Evolutionary conservation across 2,888 invertebrate species (phyloP).

Genomic region (Hydrotaea cyrtoneurina): DNA sequence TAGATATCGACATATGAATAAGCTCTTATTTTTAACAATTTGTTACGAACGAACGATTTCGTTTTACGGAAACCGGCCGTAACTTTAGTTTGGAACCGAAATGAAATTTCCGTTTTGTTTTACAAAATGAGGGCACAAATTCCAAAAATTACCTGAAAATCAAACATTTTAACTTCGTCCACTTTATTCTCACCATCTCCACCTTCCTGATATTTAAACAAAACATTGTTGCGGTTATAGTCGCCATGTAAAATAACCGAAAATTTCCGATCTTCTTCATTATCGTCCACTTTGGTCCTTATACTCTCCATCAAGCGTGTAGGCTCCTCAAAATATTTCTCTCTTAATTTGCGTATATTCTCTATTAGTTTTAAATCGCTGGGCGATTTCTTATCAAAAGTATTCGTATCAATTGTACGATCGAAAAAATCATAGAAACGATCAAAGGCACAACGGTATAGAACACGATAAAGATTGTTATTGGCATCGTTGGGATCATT

Average conservation of each 20-base stretch:
- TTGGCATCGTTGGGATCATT: conserved; percentile 59
- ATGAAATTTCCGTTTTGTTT: no score
- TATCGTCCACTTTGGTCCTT: conserved; percentile 69
- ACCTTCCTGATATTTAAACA: conserved; percentile 74
- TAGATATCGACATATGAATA: no score
- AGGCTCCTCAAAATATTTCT: conserved; percentile 74
- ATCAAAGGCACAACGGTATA: conserved; percentile 76
- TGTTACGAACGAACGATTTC: no score
- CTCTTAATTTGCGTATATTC: conserved; percentile 70
- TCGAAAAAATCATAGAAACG: conserved; percentile 77
- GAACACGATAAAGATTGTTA: conserved; percentile 72
- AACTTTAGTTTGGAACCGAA: no score
- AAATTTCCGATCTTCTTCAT: conserved; percentile 73
- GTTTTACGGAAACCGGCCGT: no score
- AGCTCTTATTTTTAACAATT: no score
- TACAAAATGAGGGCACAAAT: no score
- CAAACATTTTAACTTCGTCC: conserved; percentile 76
- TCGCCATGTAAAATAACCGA: conserved; percentile 78
- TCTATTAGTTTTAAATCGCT: conserved; percentile 69
- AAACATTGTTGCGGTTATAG: conserved; percentile 80
- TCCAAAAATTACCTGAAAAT: conserved; percentile 75
- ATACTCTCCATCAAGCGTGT: conserved; percentile 74
- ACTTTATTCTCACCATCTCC: conserved; percentile 58
- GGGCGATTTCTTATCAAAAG: conserved; percentile 58
- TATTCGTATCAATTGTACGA: conserved; percentile 67